Conservation (phyloP, 2,888 invertebrate species). For the Conistra vaccinii region DNA sequence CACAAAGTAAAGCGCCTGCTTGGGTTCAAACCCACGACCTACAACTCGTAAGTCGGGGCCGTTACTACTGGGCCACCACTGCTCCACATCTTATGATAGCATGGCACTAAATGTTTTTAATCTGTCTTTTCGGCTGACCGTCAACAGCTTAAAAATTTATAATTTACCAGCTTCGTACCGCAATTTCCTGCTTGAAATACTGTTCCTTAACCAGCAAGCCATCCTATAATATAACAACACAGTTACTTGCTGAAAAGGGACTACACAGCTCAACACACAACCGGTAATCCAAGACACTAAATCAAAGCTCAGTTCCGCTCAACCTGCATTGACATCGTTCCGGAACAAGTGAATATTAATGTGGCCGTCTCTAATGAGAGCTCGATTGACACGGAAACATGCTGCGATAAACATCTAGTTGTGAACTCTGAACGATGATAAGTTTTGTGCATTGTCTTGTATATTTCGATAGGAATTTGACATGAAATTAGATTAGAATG, state of each 20-base stretch:
- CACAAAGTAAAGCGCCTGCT: too few species aligned
- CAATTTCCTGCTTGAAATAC: too few species aligned
- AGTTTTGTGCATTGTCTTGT: constrained; percentile 21
- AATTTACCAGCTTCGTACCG: too few species aligned
- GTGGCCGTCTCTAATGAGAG: constrained; percentile 67
- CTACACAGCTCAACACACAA: constrained; percentile 32
- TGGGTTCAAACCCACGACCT: too few species aligned
- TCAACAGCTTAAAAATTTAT: too few species aligned
- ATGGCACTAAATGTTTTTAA: too few species aligned
- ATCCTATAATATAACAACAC: neutral
- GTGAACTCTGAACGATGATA: constrained; percentile 14
- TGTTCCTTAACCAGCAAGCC: too few species aligned
- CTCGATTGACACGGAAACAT: constrained; percentile 67
- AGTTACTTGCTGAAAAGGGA: constrained; percentile 21
- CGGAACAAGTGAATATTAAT: constrained; percentile 72
- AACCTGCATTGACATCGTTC: constrained; percentile 66
- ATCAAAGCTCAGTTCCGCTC: constrained; percentile 69
- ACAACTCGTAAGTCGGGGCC: too few species aligned
- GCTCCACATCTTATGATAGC: too few species aligned
- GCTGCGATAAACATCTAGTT: constrained; percentile 43
- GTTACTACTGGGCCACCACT: too few species aligned
- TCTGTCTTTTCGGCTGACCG: too few species aligned
- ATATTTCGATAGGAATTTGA: neutral
- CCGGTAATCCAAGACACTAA: constrained; percentile 71
- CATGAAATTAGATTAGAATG: neutral